Evolutionary conservation across 1,140 invertebrate genomes (phyloP).

Genomic region (Glomeris maerens): DNA sequence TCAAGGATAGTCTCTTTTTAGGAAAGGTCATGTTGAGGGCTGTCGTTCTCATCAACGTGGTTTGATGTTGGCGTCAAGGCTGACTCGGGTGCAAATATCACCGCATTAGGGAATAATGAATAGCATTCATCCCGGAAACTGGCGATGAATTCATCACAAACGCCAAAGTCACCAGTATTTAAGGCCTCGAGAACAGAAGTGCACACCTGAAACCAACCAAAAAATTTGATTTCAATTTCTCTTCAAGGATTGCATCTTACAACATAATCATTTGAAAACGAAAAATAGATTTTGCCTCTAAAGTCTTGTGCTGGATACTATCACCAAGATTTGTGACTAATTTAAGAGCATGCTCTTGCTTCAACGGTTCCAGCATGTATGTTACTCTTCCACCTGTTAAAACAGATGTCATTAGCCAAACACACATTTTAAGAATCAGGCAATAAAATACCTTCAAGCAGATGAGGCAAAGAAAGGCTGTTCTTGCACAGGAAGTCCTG

Average conservation of each 20-base stretch:
- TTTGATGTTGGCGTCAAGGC: slow-evolving; percentile 12
- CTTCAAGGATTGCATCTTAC: slow-evolving; percentile 1
- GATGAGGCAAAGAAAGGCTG: slow-evolving; percentile 46
- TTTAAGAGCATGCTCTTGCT: slow-evolving; percentile 43
- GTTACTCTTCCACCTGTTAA: slow-evolving; percentile 46
- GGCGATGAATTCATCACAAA: slow-evolving; percentile 46
- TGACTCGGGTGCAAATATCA: slow-evolving; percentile 12
- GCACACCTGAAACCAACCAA: slow-evolving; percentile 46
- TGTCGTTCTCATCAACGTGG: slow-evolving; percentile 17
- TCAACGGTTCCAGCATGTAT: slow-evolving; percentile 45
- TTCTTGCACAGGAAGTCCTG: slow-evolving; percentile 49
- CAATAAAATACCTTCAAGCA: slow-evolving; percentile 43
- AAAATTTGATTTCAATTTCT: slow-evolving; percentile 8
- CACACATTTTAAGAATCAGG: slow-evolving; percentile 11
- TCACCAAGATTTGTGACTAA: slow-evolving; percentile 44
- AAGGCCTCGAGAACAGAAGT: slow-evolving; percentile 58
- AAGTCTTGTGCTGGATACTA: slow-evolving; percentile 34
- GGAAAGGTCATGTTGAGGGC: slow-evolving; percentile 11
- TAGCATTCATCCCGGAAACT: slow-evolving; percentile 56
- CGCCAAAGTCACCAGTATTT: slow-evolving; percentile 59
- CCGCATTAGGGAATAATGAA: slow-evolving; percentile 45
- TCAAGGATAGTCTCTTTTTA: background rate
- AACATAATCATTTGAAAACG: slow-evolving; percentile 20
- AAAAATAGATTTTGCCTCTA: slow-evolving; percentile 18
- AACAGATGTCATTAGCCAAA: slow-evolving; percentile 5